phyloP scores from a whole-genome alignment of 2,113 vertebrate species.

The Ophiodon elongatus region DNA sequence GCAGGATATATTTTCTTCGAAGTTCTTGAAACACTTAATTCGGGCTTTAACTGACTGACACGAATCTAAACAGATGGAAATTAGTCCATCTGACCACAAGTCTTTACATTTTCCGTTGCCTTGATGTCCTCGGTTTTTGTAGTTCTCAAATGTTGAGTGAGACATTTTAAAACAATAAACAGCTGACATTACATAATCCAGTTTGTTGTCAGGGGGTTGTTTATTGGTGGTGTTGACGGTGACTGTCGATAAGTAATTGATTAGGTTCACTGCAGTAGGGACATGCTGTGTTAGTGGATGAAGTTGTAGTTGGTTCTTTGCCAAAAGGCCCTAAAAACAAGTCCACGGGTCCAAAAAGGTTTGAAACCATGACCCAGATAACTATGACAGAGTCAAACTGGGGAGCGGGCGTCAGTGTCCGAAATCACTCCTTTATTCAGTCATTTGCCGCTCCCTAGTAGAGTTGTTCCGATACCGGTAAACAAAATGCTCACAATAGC shows the following conservation, averaged over 20 bases:
- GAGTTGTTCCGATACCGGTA: too few relatives aligned
- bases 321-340: slow-evolving; percentile 5
- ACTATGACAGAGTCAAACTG: background rate
- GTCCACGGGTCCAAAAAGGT: background rate
- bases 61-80: slow-evolving; percentile 26
- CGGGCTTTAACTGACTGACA: background rate
- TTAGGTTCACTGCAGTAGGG: background rate
- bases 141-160: background rate
- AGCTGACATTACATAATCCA: slow-evolving; percentile 47
- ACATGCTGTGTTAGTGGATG: slow-evolving; percentile 1
- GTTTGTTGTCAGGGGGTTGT: slow-evolving; percentile 17
- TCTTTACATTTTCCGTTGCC: background rate
- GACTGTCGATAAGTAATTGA: slow-evolving; percentile 35
- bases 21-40: slow-evolving; percentile 39
- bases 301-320: background rate
- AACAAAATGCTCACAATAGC: background rate
- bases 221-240: slow-evolving; percentile 7
- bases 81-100: slow-evolving; percentile 1
- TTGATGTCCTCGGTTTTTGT: background rate
- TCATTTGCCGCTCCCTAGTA: too few relatives aligned
- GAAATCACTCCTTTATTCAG: background rate
- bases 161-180: slow-evolving; percentile 22
- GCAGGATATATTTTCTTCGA: slow-evolving; percentile 18
- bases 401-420: background rate
- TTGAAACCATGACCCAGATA: background rate